These are phyloP conservation scores for Chalcosyrphus nemorum DNA, from an alignment of 2,888 invertebrate genomes.

Conservation along the genomic window DNA sequence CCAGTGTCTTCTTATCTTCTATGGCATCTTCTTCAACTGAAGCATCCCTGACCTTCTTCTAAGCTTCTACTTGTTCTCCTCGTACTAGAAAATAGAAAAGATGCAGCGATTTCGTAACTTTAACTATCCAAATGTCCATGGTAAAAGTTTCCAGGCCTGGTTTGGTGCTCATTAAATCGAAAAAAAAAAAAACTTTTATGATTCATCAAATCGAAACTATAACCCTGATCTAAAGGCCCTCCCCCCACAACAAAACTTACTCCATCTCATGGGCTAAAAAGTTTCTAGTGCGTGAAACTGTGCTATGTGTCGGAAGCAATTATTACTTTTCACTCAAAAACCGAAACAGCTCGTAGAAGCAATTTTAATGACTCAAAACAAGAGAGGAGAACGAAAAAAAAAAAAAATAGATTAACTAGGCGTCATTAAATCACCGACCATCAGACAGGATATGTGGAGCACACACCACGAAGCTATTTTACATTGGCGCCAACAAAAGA, in stretches of 20 bases:
- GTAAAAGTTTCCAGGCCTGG: neutral
- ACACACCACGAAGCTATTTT: constrained; percentile 34
- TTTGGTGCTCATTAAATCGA: neutral
- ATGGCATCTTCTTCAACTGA: neutral
- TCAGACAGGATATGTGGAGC: constrained; percentile 68
- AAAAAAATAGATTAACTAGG: constrained; percentile 38
- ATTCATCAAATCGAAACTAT: neutral
- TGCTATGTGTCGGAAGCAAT: constrained; percentile 67
- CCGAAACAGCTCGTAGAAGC: constrained; percentile 3
- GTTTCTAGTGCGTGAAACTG: constrained; percentile 57
- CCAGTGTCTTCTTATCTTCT: neutral
- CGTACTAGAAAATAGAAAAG: neutral
- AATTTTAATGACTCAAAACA: constrained; percentile 23
- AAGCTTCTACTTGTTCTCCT: neutral
- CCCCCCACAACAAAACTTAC: neutral
- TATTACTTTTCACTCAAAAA: constrained; percentile 53
- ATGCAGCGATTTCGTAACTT: neutral
- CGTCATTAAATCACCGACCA: constrained; percentile 45
- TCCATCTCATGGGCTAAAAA: constrained; percentile 21
- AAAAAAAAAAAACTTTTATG: neutral
- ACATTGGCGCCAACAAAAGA: constrained; percentile 68
- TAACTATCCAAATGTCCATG: neutral
- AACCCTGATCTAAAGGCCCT: constrained; percentile 19
- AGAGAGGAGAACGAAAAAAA: neutral
- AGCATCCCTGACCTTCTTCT: neutral